Base-by-base conservation (phyloP, 2,797 vertebrate species). In the Amblyraja radiata region DNA sequence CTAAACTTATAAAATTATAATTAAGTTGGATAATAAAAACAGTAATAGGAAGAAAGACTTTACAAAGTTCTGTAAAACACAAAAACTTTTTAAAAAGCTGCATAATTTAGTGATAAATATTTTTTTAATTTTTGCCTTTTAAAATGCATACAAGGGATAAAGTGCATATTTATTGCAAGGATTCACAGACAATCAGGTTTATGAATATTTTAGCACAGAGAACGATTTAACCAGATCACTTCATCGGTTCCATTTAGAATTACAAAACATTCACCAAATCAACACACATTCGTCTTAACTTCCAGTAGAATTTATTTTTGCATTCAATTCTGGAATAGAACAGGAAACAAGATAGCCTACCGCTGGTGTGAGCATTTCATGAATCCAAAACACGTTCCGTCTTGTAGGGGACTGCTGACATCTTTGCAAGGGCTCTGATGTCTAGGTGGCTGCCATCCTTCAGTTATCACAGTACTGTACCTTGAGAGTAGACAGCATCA, bases 381-480 rank as follows among this genome's bases (percentile, higher is more conserved):
- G 21, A 83, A 58, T 83, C 23, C 9, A 23, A 2, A 25, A 58
- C 9, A 83, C 13, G 25, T 88, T 84, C 13, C 58, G 74, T 58
- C 65, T 80, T 80, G 93, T 65, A 23, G 86, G 32, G 3, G 28
- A 32, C 32, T 73, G 36, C 79, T 39, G 88, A 78, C 65, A 61
- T 92, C 36, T 65, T 76, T 63, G 74, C 46, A 28, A 76, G 61
- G 32, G 93, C 94, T 65, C 0, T 93, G 97, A 97, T 96, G 98
- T 97, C 97, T 97, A 99, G 98, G 97, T 98, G 99, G 98, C 99
- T 97, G 97, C 98, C 99, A 99, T 99, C 98, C 98, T 99, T 99
- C 99, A 99, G 99, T 99, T 99, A 99, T 99, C 99, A 99, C 99
- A 99, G 99, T 99, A 99, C 99, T 99, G 99, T 99, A 99, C 98